Conservation (phyloP, 2,113 vertebrate genomes). For the Notechis scutatus region DNA sequence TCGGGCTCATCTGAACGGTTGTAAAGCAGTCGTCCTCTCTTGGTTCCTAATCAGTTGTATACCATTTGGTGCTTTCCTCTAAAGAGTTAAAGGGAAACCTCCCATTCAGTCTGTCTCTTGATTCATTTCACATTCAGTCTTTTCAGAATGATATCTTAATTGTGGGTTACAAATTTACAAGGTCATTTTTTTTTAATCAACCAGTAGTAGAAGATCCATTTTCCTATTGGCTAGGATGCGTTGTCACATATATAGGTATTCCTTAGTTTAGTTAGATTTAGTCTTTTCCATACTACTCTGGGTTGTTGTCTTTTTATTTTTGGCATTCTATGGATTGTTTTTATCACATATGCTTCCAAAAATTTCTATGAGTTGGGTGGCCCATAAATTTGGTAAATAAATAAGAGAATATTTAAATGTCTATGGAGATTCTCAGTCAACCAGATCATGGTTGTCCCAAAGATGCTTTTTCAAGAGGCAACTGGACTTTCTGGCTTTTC, state of each 20-base stretch:
- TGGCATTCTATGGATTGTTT: not conserved
- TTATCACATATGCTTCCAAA: not conserved
- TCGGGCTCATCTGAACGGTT: conserved; percentile 22
- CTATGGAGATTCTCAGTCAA: not conserved
- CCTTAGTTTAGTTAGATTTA: not conserved
- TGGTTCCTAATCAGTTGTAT: rapidly evolving
- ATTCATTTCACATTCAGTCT: rapidly evolving
- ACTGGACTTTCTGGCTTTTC: too few relatives aligned
- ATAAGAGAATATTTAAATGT: not conserved
- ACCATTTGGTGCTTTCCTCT: not conserved
- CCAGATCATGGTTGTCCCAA: too few relatives aligned
- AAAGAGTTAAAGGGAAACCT: conserved; percentile 6
- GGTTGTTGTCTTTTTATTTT: not conserved
- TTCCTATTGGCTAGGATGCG: not conserved
- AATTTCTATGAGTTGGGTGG: not conserved
- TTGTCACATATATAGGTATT: not conserved
- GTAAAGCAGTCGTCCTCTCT: rapidly evolving
- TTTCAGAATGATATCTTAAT: not conserved
- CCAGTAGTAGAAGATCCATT: not conserved
- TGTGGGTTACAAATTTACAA: not conserved
- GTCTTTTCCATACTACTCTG: not conserved
- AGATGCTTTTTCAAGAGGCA: too few relatives aligned
- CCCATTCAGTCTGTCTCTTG: not conserved
- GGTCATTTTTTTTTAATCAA: not conserved
- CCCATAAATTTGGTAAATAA: not conserved